Conservation (phyloP, 2,113 vertebrate species). For the Eonycteris spelaea region DNA sequence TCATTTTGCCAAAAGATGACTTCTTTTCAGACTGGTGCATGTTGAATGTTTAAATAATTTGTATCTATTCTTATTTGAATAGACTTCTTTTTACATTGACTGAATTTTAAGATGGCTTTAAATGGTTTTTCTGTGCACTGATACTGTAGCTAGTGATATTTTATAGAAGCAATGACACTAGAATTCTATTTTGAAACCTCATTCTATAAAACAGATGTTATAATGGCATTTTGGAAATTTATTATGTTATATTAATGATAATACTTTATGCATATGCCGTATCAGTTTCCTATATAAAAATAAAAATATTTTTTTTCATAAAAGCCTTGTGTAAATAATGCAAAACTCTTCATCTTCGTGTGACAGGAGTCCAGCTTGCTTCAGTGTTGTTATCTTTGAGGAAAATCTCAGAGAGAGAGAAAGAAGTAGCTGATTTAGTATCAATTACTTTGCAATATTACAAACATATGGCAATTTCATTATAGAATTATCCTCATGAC, state of each 20-base stretch:
- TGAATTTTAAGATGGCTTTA: neutral
- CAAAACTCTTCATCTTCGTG: neutral
- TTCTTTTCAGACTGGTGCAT: neutral
- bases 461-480: neutral
- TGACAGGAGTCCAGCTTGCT: neutral
- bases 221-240: neutral
- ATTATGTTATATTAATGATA: neutral
- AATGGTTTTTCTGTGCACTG: neutral
- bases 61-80: neutral
- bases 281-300: neutral
- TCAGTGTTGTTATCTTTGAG: neutral
- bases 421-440: neutral
- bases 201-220: neutral
- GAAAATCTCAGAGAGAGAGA: neutral
- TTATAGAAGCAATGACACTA: neutral
- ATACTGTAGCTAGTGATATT: neutral
- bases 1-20: neutral
- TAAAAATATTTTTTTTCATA: neutral
- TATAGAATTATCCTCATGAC: neutral
- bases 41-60: neutral
- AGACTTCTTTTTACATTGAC: neutral
- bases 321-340: neutral
- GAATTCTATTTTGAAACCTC: neutral
- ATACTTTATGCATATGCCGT: neutral
- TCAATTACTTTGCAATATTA: neutral